These are phyloP conservation scores for Bufo gargarizans DNA, from an alignment of 2,113 vertebrate species.

Conservation along the genomic window DNA sequence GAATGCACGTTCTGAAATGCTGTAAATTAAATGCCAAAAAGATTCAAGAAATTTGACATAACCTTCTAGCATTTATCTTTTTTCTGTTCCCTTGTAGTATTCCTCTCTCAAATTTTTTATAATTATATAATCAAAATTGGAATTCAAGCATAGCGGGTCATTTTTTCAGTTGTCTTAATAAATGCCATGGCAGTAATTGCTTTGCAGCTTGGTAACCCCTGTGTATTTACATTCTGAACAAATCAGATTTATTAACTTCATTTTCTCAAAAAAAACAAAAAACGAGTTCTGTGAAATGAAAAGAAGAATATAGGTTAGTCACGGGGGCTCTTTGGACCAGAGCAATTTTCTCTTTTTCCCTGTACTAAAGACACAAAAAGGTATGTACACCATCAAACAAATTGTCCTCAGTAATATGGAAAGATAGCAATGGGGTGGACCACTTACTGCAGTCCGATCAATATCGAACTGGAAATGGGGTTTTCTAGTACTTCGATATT, in stretches of 20 bases:
- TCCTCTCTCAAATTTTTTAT: conserved; percentile 61
- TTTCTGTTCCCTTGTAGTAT: conserved; percentile 54
- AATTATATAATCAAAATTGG: conserved; percentile 59
- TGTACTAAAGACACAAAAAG: too few species aligned
- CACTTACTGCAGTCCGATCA: too few species aligned
- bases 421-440: too few species aligned
- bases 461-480: too few species aligned
- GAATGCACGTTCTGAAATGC: conserved; percentile 54
- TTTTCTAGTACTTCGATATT: too few species aligned
- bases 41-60: conserved; percentile 56
- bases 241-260: conserved; percentile 2
- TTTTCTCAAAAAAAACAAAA: neutral
- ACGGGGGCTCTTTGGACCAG: neutral
- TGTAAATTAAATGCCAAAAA: conserved; percentile 64
- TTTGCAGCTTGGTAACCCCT: conserved; percentile 43
- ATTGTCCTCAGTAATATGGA: too few species aligned
- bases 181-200: conserved; percentile 59
- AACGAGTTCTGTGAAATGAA: neutral
- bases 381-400: too few species aligned
- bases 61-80: conserved; percentile 61
- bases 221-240: conserved; percentile 5
- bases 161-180: conserved; percentile 57
- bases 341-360: neutral
- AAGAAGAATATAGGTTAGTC: neutral
- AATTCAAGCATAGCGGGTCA: conserved; percentile 58